Conservation (phyloP, 2,113 vertebrate genomes). For the Callorhinus ursinus region DNA sequence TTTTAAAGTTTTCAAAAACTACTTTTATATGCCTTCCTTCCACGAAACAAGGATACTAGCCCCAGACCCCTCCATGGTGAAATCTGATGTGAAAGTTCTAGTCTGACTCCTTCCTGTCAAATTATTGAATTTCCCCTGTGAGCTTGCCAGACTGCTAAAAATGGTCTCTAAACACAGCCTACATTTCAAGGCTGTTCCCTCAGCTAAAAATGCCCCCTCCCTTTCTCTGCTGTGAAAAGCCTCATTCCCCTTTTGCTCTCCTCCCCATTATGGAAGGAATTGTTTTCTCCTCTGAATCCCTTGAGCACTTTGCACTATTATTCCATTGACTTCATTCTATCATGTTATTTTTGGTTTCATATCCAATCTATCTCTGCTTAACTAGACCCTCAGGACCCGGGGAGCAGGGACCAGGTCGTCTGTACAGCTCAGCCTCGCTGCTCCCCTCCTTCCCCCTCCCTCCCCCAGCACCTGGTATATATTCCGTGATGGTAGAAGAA, state of each 20-base stretch:
- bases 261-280: background rate
- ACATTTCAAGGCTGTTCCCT: background rate
- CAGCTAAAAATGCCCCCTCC: background rate
- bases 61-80: rapidly evolving
- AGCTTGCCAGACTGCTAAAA: background rate
- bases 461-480: background rate
- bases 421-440: background rate
- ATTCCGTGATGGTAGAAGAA: background rate
- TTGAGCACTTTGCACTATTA: background rate
- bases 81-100: background rate
- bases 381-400: background rate
- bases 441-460: background rate
- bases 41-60: background rate
- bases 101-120: background rate
- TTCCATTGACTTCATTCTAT: background rate
- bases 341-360: background rate
- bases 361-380: background rate
- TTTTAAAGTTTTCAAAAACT: background rate
- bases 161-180: background rate
- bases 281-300: background rate
- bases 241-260: background rate
- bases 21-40: background rate
- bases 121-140: background rate
- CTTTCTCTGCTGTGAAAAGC: background rate
- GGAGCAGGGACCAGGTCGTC: background rate